These are phyloP conservation scores for Drosophila truncata DNA, from an alignment of 1,140 invertebrate species.

Conservation along the genomic window DNA sequence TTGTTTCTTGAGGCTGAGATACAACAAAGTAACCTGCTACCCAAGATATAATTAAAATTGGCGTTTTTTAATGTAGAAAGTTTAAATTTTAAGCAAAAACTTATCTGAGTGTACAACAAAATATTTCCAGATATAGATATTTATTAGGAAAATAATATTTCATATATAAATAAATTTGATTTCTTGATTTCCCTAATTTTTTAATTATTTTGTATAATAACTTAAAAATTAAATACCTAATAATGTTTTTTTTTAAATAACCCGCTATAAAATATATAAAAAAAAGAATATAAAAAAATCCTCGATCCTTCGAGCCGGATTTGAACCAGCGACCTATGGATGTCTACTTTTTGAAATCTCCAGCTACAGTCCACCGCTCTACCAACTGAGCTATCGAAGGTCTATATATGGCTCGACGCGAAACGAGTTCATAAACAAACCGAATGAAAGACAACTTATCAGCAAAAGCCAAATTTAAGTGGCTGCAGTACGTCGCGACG, in stretches of 20 bases:
- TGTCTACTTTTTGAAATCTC: conserved; percentile 89
- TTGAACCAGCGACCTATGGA: conserved; percentile 91
- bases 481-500: conserved; percentile 14
- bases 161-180: too few relatives aligned
- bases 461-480: conserved; percentile 39
- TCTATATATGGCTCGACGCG: conserved; percentile 35
- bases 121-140: neutral
- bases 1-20: neutral
- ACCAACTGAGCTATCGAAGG: conserved; percentile 95
- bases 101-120: too few relatives aligned
- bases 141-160: neutral
- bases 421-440: conserved; percentile 46
- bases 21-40: neutral
- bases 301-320: conserved; percentile 90
- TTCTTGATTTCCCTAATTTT: too few relatives aligned
- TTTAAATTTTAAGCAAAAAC: too few relatives aligned
- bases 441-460: conserved; percentile 37
- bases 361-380: conserved; percentile 94
- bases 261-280: neutral
- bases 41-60: neutral
- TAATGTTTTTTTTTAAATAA: too few relatives aligned
- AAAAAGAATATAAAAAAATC: conserved; percentile 86
- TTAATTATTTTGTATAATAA: too few relatives aligned
- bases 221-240: neutral
- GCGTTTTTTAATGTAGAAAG: neutral